phyloP scores from a whole-genome alignment of 2,113 vertebrate species.

The Hyperoodon ampullatus region DNA sequence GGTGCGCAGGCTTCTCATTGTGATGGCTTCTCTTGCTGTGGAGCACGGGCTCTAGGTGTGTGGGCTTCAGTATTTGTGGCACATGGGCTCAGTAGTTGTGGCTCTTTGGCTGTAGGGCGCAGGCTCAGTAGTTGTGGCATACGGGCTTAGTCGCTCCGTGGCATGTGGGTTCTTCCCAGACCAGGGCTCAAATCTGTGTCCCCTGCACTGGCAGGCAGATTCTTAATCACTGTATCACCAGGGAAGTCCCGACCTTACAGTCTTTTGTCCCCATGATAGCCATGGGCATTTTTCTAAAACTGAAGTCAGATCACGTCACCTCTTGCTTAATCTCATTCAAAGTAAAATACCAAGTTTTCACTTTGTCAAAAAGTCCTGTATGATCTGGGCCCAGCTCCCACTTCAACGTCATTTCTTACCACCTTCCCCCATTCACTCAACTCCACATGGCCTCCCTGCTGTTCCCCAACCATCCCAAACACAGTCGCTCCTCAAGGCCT shows the following conservation, averaged over 20 bases:
- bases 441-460: not conserved
- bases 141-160: no score
- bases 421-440: not conserved
- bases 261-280: not conserved
- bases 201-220: no score
- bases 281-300: not conserved
- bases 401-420: not conserved
- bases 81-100: no score
- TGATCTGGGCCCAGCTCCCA: not conserved
- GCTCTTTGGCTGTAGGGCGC: no score
- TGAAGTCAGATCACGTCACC: not conserved
- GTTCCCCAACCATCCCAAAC: not conserved
- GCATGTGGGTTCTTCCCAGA: no score
- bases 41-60: no score
- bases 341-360: not conserved
- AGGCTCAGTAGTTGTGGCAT: no score
- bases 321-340: not conserved
- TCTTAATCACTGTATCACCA: no score
- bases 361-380: not conserved
- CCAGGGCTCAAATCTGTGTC: no score
- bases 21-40: no score
- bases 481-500: not conserved
- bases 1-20: no score
- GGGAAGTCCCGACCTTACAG: not conserved
- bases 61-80: no score